Evolutionary conservation across 2,888 invertebrate genomes (phyloP), one percentile per base, ranked within the genome.

Genomic region (Epistrophe eligans): DNA sequence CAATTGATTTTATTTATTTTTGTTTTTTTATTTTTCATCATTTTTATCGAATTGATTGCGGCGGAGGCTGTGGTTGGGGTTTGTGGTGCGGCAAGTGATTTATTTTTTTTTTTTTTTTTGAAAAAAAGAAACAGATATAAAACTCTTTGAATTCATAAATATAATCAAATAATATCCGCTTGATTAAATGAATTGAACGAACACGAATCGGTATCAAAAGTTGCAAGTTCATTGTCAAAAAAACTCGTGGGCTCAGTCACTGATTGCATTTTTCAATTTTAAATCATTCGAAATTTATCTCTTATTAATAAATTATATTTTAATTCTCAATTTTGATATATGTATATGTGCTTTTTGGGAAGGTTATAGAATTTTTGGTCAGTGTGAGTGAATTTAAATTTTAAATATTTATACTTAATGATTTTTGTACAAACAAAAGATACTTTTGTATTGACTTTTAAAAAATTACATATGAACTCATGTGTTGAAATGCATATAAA

Each of bases 21-120:
- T 43, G 13, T 32, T 40, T 32, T 11, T 45, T 72, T 32, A 40
- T 58, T 48, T 17, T 45, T 52, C 43, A n/a, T 43, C 32, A 8
- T n/a, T 50, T 77, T 77, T 17, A 38, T 17, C 2, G 8, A 58
- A 58, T 67, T 67, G 77, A 67, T 77, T 67, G 77, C 67, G 45
- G 62, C 24, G n/a, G 28, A 28, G 32, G 19, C 17, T 35, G 32
- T 6, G 19, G 35, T 67, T 38, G 52, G 3, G 24, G 8, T 35
- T 24, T n/a, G 48, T 19, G 19, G 24, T 40, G 35, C 11, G 50
- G 35, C 17, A 48, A 67, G 19, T 70, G 70, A 52, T 52, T 52
- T 67, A 38, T 52, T 50, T 17, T 11, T 67, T 32, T 32, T 32
- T 32, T 32, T 32, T 35, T 48, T 48, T 48, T 57, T 32, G 28